phyloP scores from a whole-genome alignment of 2,797 vertebrate genomes.

The Chelon labrosus region DNA sequence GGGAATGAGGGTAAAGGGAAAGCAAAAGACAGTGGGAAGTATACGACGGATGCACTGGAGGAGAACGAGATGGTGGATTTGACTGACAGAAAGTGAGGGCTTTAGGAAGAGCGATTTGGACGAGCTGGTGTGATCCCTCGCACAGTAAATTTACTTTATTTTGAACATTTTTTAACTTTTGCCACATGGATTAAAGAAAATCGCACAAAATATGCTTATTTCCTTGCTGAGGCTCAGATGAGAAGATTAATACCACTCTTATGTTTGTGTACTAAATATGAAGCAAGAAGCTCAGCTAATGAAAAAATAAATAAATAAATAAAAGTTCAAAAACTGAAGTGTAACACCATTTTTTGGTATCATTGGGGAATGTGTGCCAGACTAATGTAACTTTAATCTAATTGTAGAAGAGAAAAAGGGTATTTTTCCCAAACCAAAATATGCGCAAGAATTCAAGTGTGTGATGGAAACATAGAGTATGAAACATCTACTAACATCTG shows the following conservation, averaged over 20 bases:
- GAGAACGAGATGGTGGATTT: constrained; percentile 6
- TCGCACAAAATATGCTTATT: background rate
- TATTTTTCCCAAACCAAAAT: constrained; percentile 15
- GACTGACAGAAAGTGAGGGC: constrained; percentile 22
- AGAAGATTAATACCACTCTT: background rate
- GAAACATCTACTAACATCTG: background rate
- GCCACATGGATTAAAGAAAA: background rate
- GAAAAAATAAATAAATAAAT: background rate
- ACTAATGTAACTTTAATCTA: no score
- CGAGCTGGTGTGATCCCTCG: background rate
- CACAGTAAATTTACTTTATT: background rate
- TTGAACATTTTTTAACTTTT: background rate
- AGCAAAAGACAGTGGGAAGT: constrained; percentile 13
- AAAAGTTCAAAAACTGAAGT: background rate
- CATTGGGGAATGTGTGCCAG: no score
- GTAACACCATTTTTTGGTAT: background rate
- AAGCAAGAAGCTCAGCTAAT: constrained; percentile 13
- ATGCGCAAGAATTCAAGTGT: background rate
- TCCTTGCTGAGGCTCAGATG: background rate
- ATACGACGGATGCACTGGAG: constrained; percentile 21
- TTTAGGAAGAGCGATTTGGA: constrained; percentile 5
- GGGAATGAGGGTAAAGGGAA: constrained; percentile 30
- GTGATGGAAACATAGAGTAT: background rate
- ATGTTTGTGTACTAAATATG: background rate
- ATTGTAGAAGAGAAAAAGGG: background rate